A percentile compares a stretch with the other conserved stretches of the same genome.
These are phyloP conservation scores for Danio jaintianensis DNA, from an alignment of 2,797 vertebrate species.

Conservation along the genomic window DNA sequence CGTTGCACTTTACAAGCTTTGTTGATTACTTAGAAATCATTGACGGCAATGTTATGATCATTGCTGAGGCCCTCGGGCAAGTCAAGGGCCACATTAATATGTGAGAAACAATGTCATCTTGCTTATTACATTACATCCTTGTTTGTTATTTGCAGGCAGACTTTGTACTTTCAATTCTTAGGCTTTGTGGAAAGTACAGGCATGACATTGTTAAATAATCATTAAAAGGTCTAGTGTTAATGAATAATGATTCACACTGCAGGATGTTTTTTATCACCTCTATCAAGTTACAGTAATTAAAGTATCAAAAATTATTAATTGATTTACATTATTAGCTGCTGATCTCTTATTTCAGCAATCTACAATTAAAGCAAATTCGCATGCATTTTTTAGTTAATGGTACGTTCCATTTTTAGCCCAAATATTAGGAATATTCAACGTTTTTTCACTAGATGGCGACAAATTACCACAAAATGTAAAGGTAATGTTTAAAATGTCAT, in stretches of 20 bases:
- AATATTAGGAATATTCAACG: background rate
- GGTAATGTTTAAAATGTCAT: background rate
- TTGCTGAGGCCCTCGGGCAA: background rate
- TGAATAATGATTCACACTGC: background rate
- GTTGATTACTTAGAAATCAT: background rate
- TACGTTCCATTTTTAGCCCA: background rate
- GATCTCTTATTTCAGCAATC: too few relatives aligned
- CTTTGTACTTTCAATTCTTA: background rate
- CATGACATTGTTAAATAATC: background rate
- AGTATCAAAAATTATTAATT: too few relatives aligned
- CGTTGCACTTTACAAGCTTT: background rate
- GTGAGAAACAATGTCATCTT: background rate
- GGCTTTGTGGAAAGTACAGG: background rate
- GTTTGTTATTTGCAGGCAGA: background rate
- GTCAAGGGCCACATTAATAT: background rate
- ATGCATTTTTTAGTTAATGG: too few relatives aligned
- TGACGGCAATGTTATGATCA: background rate
- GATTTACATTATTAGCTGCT: too few relatives aligned
- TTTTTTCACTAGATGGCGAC: conserved; percentile 32
- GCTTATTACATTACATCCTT: background rate
- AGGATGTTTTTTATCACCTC: background rate
- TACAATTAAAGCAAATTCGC: too few relatives aligned
- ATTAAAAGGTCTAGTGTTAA: background rate
- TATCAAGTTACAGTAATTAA: background rate
- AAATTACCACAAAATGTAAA: background rate